Conservation (phyloP, 2,888 invertebrate species). For the Leptogaster cylindrica region DNA sequence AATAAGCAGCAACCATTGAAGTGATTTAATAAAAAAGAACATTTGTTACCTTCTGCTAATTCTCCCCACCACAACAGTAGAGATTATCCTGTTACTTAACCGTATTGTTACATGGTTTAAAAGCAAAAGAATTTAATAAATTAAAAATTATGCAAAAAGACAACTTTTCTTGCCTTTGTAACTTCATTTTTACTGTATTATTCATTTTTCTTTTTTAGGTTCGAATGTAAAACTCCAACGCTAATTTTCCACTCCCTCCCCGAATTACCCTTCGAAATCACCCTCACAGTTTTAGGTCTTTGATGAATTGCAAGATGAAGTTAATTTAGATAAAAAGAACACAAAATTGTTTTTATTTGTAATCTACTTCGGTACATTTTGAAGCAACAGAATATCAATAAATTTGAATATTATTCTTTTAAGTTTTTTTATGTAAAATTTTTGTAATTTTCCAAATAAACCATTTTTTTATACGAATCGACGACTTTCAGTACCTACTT, state of each 20-base stretch:
- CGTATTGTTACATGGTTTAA: slow-evolving; percentile 34
- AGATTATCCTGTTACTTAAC: slow-evolving; percentile 21
- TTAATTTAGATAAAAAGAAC: slow-evolving; percentile 21
- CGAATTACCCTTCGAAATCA: slow-evolving; percentile 21
- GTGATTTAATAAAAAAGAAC: slow-evolving; percentile 21
- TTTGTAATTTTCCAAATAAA: no score
- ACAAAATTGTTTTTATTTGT: no score
- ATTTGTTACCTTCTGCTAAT: slow-evolving; percentile 16
- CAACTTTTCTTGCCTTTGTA: slow-evolving; percentile 17
- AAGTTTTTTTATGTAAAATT: no score
- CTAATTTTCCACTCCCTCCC: slow-evolving; percentile 26
- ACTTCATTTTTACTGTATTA: slow-evolving; percentile 24
- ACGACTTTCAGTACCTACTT: no score
- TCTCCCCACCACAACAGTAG: slow-evolving; percentile 9
- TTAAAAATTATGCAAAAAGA: slow-evolving; percentile 35
- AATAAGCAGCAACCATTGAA: background rate
- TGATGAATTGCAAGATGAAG: background rate
- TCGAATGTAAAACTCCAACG: slow-evolving; percentile 46
- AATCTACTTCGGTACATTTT: no score
- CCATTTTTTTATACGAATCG: no score
- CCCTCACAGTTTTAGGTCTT: slow-evolving; percentile 23
- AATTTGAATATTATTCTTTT: no score
- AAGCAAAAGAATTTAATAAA: slow-evolving; percentile 29
- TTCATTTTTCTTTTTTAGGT: slow-evolving; percentile 45
- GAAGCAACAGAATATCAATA: no score